Evolutionary conservation across 2,113 vertebrate species (phyloP).

Genomic region (Sander lucioperca): DNA sequence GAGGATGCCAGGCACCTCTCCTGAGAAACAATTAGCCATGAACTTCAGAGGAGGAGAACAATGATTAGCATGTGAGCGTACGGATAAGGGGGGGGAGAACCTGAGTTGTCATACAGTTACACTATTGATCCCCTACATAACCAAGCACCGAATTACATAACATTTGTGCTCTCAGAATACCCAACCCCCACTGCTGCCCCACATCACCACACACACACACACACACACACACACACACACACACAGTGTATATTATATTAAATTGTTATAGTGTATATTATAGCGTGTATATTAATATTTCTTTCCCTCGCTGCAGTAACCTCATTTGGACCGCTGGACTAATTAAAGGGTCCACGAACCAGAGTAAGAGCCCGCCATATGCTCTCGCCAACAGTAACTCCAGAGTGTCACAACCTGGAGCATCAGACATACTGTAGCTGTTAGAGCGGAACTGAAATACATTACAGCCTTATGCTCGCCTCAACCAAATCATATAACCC

Average conservation of each 20-base stretch:
- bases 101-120: conserved; percentile 31
- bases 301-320: conserved; percentile 57
- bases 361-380: conserved; percentile 65
- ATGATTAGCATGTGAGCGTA: conserved; percentile 65
- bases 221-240: background rate
- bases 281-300: background rate
- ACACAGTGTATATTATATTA: background rate
- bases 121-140: conserved; percentile 76
- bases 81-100: background rate
- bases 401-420: conserved; percentile 66
- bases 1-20: conserved; percentile 67
- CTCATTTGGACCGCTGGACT: conserved; percentile 74
- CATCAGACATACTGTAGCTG: conserved; percentile 61
- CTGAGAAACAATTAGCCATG: conserved; percentile 76
- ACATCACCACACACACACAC: background rate
- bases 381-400: conserved; percentile 57
- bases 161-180: conserved; percentile 34
- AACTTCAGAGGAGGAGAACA: conserved; percentile 74
- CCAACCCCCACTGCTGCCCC: conserved; percentile 18
- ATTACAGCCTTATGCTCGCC: conserved; percentile 59
- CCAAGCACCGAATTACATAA: conserved; percentile 63
- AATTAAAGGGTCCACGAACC: conserved; percentile 71
- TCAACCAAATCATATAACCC: conserved; percentile 43
- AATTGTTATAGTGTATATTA: too few relatives aligned
- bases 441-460: conserved; percentile 58